These are phyloP conservation scores for Luehdorfia chinensis DNA, from an alignment of 1,140 invertebrate genomes.

Conservation along the genomic window DNA sequence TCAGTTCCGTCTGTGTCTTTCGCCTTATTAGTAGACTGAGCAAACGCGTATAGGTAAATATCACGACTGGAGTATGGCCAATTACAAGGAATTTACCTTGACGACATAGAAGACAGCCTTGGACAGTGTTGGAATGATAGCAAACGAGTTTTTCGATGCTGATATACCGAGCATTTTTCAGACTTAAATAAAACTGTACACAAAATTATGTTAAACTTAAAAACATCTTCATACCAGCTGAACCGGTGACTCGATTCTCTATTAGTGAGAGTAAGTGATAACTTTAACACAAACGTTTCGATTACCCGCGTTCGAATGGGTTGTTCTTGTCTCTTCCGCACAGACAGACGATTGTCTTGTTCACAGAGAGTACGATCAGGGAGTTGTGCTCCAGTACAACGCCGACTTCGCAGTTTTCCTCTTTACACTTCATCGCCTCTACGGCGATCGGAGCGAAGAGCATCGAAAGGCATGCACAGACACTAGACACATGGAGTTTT, in stretches of 20 bases:
- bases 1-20: conserved; percentile 2
- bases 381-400: conserved; percentile 73
- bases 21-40: not conserved
- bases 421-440: conserved; percentile 77
- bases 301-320: conserved; percentile 73
- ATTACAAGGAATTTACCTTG: conserved; percentile 62
- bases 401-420: conserved; percentile 76
- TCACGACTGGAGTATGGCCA: conserved; percentile 33
- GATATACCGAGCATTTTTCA: no score
- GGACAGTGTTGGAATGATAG: conserved; percentile 41
- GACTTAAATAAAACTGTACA: no score
- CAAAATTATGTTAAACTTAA: no score
- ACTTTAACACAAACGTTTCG: conserved; percentile 17
- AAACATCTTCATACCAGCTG: no score
- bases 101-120: conserved; percentile 59
- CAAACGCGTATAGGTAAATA: conserved; percentile 5
- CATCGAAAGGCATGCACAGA: conserved; percentile 66
- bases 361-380: conserved; percentile 69
- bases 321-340: conserved; percentile 68
- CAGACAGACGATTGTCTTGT: conserved; percentile 75
- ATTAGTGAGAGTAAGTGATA: conserved; percentile 2
- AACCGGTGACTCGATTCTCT: no score
- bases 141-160: conserved; percentile 43
- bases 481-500: conserved; percentile 47
- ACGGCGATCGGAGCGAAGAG: conserved; percentile 69